phyloP scores from a whole-genome alignment of 1,140 invertebrate species.

The Heliconius melpomene region DNA sequence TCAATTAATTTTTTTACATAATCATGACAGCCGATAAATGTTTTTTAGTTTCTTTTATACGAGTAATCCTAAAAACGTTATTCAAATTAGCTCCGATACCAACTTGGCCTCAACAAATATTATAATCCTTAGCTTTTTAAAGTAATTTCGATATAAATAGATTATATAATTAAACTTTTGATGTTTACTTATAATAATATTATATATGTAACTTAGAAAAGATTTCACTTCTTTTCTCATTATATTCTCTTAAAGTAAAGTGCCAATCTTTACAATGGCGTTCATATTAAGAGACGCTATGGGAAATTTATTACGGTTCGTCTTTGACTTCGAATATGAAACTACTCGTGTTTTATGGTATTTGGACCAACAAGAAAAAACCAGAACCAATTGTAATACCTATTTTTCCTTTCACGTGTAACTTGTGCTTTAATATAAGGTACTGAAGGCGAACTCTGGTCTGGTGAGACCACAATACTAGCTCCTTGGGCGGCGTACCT shows the following conservation, averaged over 20 bases:
- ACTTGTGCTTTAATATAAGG: slow-evolving; percentile 27
- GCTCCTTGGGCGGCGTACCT: slow-evolving; percentile 61
- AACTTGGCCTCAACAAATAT: background rate
- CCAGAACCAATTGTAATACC: slow-evolving; percentile 63
- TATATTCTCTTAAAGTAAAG: slow-evolving; percentile 52
- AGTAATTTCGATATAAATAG: background rate
- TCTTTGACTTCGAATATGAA: slow-evolving; percentile 47
- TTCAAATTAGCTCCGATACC: background rate
- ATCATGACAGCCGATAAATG: slow-evolving; percentile 6
- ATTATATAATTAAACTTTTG: background rate
- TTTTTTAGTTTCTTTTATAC: background rate
- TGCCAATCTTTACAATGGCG: slow-evolving; percentile 43
- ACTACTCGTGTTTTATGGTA: slow-evolving; percentile 58
- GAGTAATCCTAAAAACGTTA: slow-evolving; percentile 10
- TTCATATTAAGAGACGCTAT: slow-evolving; percentile 48
- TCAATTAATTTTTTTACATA: slow-evolving; percentile 15
- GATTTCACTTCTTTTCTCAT: slow-evolving; percentile 26
- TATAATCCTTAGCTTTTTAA: background rate
- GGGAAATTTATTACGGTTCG: slow-evolving; percentile 70
- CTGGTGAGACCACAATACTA: slow-evolving; percentile 14
- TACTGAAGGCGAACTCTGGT: slow-evolving; percentile 28
- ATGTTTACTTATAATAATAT: background rate
- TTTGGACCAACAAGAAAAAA: slow-evolving; percentile 54
- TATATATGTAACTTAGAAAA: background rate
- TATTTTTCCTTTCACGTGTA: slow-evolving; percentile 45